Base-by-base conservation (phyloP, 2,113 vertebrate species). In the Galeopterus variegatus region DNA sequence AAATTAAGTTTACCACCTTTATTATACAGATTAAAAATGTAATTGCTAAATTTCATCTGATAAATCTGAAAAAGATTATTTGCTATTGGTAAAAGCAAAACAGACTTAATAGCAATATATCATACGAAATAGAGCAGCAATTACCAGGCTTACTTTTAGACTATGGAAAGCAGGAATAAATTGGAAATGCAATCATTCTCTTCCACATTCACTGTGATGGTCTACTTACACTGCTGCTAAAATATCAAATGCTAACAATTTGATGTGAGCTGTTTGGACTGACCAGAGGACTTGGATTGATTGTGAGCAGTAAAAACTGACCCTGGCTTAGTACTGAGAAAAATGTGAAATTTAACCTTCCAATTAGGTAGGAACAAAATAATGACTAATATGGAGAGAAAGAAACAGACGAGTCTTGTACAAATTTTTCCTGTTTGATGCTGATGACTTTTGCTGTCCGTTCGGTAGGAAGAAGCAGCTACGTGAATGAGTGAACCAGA, bases 41-140 rank as follows among this genome's bases (percentile, higher is more conserved):
- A 95, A 81, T 62, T 86, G 65, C 14, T 48, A 77, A 88, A 58
- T 81, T 86, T 80, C 17, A 93, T 54, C 33, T 65, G 9, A 36
- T 70, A 65, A 58, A 75, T 14, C 36, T 80, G 31, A 88, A 67
- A 19, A 60, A 72, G 36, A 6, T 56, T 36, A 81, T 54, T 90
- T 81, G 13, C 81, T 91, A 69, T 5, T 36, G n/a, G 26, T 9
- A 54, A 70, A 72, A 80, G 54, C 69, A 90, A 93, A 73, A 79
- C 5, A 70, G 67, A 45, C 9, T 62, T 11, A 54, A 36, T 90
- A 83, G 58, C 18, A 75, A 15, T 21, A 50, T 41, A 50, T 41
- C 56, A 23, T 21, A 54, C 41, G 45, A 82, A 45, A 36, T 24
- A 88, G 11, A 81, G 31, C 1, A 21, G 8, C 50, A n/a, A 50